These are phyloP conservation scores for Borostomias antarcticus DNA, from an alignment of 2,797 vertebrate genomes.

Conservation along the genomic window DNA sequence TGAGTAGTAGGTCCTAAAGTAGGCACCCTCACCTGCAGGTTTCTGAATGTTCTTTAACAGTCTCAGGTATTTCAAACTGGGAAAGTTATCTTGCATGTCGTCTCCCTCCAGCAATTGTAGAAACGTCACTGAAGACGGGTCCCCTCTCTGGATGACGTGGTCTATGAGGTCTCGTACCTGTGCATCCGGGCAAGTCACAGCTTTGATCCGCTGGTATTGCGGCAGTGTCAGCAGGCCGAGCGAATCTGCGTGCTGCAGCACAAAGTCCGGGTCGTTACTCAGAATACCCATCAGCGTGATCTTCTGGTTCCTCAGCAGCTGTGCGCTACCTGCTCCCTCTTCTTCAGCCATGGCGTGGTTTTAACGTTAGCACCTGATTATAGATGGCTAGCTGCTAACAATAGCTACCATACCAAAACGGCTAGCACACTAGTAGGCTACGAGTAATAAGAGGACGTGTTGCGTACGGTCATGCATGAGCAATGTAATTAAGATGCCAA, in stretches of 20 bases:
- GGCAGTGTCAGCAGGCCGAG: constrained; percentile 52
- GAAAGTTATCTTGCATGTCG: constrained; percentile 67
- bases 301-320: constrained; percentile 58
- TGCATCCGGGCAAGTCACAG: constrained; percentile 43
- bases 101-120: constrained; percentile 59
- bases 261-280: constrained; percentile 65
- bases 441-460: too few species aligned
- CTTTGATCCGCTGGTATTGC: constrained; percentile 68
- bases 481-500: too few species aligned
- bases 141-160: constrained; percentile 64
- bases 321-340: constrained; percentile 42
- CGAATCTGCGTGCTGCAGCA: constrained; percentile 75
- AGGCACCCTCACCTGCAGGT: constrained; percentile 43
- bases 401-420: too few species aligned
- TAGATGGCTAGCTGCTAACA: too few species aligned
- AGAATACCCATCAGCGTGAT: constrained; percentile 65
- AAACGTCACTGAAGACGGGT: constrained; percentile 42
- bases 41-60: neutral
- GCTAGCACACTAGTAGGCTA: too few species aligned
- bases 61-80: constrained; percentile 47
- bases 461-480: too few species aligned
- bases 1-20: neutral
- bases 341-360: constrained; percentile 55
- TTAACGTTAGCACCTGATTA: constrained; percentile 23
- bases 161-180: constrained; percentile 75